Evolutionary conservation across 1,140 invertebrate genomes (phyloP), one percentile per base, ranked within the genome.

Genomic region (Bactericera cockerelli): DNA sequence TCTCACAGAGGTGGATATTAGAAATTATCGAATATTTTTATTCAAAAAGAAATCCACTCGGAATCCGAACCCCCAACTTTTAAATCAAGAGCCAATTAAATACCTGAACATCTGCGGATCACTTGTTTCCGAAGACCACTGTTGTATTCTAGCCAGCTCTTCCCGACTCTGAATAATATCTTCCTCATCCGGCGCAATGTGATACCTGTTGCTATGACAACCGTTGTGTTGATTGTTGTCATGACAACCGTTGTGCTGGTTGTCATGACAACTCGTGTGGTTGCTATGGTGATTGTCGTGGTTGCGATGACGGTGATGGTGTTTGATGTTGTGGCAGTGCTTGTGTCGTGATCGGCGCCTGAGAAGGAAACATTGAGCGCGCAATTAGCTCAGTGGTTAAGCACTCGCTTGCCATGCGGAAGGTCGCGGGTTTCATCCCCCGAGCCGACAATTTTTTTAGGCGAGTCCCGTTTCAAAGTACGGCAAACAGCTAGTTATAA

Each of bases 311-410:
- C 16, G 33, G 33, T 36, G 33, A 49, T 49, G 42, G 22, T 49
- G 42, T n/a, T 49, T 49, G 22, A 49, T 49, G 19, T 49, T 49
- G 22, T 49, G 42, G 42, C 42, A 49, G 42, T 49, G 42, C 22
- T 49, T 49, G 42, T 49, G 42, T 16, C 22, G 42, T 19, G 42
- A 19, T 4, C 42, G 42, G n/a, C 42, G n/a, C 19, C 42, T 49
- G 42, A n/a, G 22, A 49, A 22, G 4, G 22, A 49, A n/a, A n/a
- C n/a, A n/a, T n/a, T n/a, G n/a, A n/a, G n/a, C n/a, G n/a, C n/a
- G n/a, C n/a, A n/a, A n/a, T n/a, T n/a, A n/a, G n/a, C n/a, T n/a
- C n/a, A n/a, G n/a, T n/a, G n/a, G n/a, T n/a, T n/a, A n/a, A n/a
- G n/a, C n/a, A n/a, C n/a, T n/a, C n/a, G n/a, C n/a, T n/a, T n/a